Percentiles rank a stretch among this genome's conserved stretches.
Conservation (phyloP, 2,797 vertebrate species). For the Siniperca scherzeri region DNA sequence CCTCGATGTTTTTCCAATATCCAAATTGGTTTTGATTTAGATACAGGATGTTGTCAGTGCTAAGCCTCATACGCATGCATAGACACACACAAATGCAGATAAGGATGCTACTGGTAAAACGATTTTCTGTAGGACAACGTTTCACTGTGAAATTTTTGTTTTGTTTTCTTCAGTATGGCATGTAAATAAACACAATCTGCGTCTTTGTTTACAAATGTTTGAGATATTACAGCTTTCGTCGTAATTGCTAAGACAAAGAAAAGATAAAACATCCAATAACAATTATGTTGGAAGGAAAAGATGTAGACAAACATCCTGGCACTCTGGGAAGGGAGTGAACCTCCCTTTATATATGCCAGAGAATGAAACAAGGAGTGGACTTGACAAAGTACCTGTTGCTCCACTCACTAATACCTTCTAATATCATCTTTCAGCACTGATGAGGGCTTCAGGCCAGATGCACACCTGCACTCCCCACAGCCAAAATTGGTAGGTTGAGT, state of each 20-base stretch:
- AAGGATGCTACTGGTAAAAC: constrained; percentile 6
- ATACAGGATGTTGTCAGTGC: constrained; percentile 11
- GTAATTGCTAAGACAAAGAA: constrained; percentile 7
- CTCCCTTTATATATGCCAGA: constrained; percentile 32
- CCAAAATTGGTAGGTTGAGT: constrained; percentile 70
- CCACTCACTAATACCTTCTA: constrained; percentile 73
- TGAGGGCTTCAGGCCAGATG: constrained; percentile 68
- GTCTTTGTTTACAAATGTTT: constrained; percentile 14
- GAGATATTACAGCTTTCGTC: neutral
- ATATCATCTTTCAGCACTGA: constrained; percentile 80
- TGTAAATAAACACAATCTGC: neutral
- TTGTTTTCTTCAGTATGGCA: neutral
- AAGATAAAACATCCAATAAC: neutral
- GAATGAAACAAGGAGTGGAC: constrained; percentile 61
- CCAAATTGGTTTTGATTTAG: constrained; percentile 19
- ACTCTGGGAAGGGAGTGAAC: constrained; percentile 20
- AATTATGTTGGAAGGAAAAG: constrained; percentile 30
- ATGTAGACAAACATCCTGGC: constrained; percentile 33
- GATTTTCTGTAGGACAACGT: neutral
- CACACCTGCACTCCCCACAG: constrained; percentile 81
- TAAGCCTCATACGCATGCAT: neutral
- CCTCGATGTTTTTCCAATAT: neutral
- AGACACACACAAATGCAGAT: neutral
- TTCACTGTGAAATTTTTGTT: neutral
- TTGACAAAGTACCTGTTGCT: constrained; percentile 73